Evolutionary conservation across 1,140 invertebrate species (phyloP), one percentile per base, ranked within the genome.

Genomic region (Harlomillsia oculata): DNA sequence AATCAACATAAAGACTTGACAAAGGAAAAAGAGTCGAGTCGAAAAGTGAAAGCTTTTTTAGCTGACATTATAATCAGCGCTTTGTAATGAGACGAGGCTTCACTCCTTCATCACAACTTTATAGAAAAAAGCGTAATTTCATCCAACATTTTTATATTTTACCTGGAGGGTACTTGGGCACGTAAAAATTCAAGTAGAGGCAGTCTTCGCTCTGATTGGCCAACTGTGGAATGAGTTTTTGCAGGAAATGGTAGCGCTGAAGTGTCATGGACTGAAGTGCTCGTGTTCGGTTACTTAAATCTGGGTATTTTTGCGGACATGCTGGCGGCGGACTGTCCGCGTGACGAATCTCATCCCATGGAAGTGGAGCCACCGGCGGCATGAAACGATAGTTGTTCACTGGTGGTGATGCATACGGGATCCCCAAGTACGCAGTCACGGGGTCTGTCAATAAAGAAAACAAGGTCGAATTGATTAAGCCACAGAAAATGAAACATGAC

Each of bases 121-220:
- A n/a, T n/a, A n/a, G n/a, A n/a, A n/a, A n/a, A n/a, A 34, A 34
- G 32, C n/a, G 32, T n/a, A 9, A n/a, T 34, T n/a, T 34, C 32
- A 34, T 34, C 32, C 32, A 34, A 34, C 32, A 9, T n/a, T 34
- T n/a, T 34, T 34, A 34, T 34, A 34, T n/a, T 32, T 48, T 32
- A 64, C 62, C 62, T 57, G 54, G 18, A 30, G 54, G 46, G 23
- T 49, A 36, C 9, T 41, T 45, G 28, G 63, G 63, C 18, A 59
- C 56, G 39, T 59, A 64, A 34, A 62, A 29, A 70, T 94, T 94
- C 61, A 93, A 77, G 69, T 84, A 85, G 37, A 94, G 79, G 70
- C 90, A 94, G 73, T 94, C 88, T 73, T 94, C 89, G 72, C 80
- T 85, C 71, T 90, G 85, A 67, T 89, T 85, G 59, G 74, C 74